Evolutionary conservation across 2,888 invertebrate genomes (phyloP), one percentile per base, ranked within the genome.

Genomic region (Drosophila percnosoma): DNA sequence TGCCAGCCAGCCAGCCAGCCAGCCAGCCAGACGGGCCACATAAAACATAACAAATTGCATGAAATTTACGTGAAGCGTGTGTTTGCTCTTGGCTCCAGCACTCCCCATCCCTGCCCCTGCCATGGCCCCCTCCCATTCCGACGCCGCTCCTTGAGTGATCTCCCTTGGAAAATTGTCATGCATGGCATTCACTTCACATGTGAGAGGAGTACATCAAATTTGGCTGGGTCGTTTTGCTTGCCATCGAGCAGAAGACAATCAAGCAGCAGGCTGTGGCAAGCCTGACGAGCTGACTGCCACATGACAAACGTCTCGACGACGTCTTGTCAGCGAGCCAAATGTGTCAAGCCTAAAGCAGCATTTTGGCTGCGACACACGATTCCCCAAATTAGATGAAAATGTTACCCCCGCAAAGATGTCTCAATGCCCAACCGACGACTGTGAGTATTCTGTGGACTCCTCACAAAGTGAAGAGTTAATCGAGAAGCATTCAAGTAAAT

Each of bases 41-140:
- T 87, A 90, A 87, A 87, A 87, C 88, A 87, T 87, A 90, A 90
- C 91, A 87, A 87, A 87, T 87, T 90, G 91, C 91, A 88, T 89
- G 90, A 90, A 87, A 87, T 87, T 89, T 90, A 90, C 90, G 90
- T 87, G 75, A 48, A 71, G 68, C 63, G 70, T 67, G 77, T 73
- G 68, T 68, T 58, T 70, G 59, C 61, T 66, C 29, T 38, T 24
- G 45, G 11, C 33, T 29, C 38, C 18, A 4, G 29, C 48, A 21
- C 10, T 38, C 40, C 24, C 42, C 34, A 4, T 27, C 15, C 31
- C 27, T 2, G 15, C 2, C 33, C 11, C 11, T 11, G 11, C 24
- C 3, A 27, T 27, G 27, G 4, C 27, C 8, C 0, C 13, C 59
- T 2, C 27, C 27, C 67, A 38, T 11, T 29, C n/a, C 61, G 66